Evolutionary conservation across 1,140 invertebrate genomes (phyloP).

Genomic region (Andrena cerasifolii): DNA sequence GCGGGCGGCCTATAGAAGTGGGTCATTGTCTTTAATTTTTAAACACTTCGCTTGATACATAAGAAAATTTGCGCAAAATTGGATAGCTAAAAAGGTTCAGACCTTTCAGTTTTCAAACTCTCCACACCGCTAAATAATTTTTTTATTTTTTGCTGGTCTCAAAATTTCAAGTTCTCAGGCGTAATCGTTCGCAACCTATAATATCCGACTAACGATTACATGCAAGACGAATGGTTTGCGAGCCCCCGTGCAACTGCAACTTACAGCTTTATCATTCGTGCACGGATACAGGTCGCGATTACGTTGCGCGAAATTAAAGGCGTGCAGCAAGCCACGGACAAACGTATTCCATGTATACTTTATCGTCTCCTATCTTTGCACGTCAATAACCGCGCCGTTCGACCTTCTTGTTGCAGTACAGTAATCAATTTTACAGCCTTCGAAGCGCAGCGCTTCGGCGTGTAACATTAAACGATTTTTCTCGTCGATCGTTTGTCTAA

Average conservation of each 20-base stretch:
- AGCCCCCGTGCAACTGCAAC: neutral
- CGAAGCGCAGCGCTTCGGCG: neutral
- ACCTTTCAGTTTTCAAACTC: no score
- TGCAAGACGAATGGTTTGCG: neutral
- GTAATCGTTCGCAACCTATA: neutral
- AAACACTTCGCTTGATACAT: no score
- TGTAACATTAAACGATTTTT: neutral
- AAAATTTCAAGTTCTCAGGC: no score
- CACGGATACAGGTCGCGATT: neutral
- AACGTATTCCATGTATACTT: conserved; percentile 6
- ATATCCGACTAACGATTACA: neutral
- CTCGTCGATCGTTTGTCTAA: neutral
- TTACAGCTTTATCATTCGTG: neutral
- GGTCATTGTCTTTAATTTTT: no score
- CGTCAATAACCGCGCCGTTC: neutral
- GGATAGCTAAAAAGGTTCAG: no score
- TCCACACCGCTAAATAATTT: no score
- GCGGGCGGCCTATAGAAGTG: no score
- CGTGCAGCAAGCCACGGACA: neutral
- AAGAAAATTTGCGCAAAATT: no score
- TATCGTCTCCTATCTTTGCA: neutral
- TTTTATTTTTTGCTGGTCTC: no score
- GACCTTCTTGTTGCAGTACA: neutral
- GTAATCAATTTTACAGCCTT: neutral
- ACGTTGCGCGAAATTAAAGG: conserved; percentile 6